Conservation (phyloP, 2,888 invertebrate genomes). For the Drosophila tanythrix region DNA sequence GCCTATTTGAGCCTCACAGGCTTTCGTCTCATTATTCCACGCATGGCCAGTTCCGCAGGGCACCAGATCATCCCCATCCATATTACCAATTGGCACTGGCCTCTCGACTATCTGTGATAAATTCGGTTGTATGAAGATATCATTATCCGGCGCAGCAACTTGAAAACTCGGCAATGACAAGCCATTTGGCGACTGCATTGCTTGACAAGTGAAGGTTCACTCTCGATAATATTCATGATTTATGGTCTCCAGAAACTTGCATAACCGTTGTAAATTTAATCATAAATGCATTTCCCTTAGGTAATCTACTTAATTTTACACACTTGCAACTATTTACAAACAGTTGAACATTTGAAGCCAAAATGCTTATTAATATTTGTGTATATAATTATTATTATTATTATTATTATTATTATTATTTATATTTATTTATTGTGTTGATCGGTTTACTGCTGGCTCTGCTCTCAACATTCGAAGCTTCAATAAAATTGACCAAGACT, state of each 20-base stretch:
- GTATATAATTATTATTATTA: not conserved
- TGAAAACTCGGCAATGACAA: not conserved
- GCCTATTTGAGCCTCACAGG: constrained; percentile 1
- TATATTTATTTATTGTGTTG: not conserved
- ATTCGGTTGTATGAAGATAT: not conserved
- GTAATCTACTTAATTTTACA: not conserved
- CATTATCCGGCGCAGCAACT: not conserved
- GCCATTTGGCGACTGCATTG: not conserved
- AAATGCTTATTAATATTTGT: not conserved
- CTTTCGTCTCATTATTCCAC: not conserved
- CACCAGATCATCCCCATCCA: not conserved
- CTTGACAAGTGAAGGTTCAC: not conserved
- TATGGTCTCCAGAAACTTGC: not conserved
- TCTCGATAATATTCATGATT: not conserved
- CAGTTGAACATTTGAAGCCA: not conserved
- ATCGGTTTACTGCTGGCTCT: not conserved
- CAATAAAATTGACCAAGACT: too few relatives aligned
- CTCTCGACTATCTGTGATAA: not conserved
- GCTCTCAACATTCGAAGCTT: too few relatives aligned
- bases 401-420: not conserved
- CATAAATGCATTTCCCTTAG: not conserved
- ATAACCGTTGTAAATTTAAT: constrained; percentile 2
- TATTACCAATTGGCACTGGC: not conserved
- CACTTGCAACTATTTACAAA: not conserved
- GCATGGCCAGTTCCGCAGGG: constrained; percentile 10